Conservation (phyloP, 2,113 vertebrate species). For the pig (Sus scrofa) region T2T-Sscrofa CM000830.6:49062001-49062500, state of each 20-base stretch:
- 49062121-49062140: too few species aligned
- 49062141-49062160: too few species aligned
- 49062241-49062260: neutral
- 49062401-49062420: neutral
- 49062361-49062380: neutral
- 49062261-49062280: neutral
- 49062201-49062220: neutral
- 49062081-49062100: too few species aligned
- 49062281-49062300: too few species aligned
- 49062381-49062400: neutral
- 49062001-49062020: too few species aligned
- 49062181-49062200: too few species aligned
- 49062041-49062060: too few species aligned
- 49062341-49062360: neutral
- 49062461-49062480: neutral
- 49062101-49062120: too few species aligned
- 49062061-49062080: too few species aligned
- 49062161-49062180: too few species aligned
- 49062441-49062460: neutral
- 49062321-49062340: neutral
- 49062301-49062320: neutral
- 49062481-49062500: neutral
- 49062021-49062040: too few species aligned
- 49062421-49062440: neutral
- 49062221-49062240: neutral